Evolutionary conservation across 2,797 vertebrate species (phyloP), one percentile per base, ranked within the genome.

Genomic region (Menidia menidia): DNA sequence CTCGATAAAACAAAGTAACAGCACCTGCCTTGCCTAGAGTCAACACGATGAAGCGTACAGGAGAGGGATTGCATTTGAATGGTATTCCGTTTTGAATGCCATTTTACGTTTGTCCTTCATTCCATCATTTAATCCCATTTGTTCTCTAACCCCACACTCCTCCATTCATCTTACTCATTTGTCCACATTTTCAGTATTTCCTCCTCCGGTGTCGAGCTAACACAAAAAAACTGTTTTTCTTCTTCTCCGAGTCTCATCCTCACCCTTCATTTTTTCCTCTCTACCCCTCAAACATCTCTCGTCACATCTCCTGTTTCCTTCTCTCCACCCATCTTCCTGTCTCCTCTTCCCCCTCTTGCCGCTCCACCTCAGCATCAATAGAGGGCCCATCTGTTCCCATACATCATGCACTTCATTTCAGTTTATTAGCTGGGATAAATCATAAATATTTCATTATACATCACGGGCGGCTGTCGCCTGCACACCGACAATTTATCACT

Each of bases 351-450:
- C 83, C 70, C 73, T 75, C 69, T 86, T 83, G 77, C 83, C 78
- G 83, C 81, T 78, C 64, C 42, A 84, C 82, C 84, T 84, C 84
- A 16, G 92, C 92, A 88, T 94, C 92, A 94, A 94, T 90, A 94
- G 92, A 92, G 94, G 92, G 91, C 95, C 95, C 94, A 96, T 96
- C 96, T 97, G 96, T 94, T 96, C 93, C 71, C 95, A 95, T 94
- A 93, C 93, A 95, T 96, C 95, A 96, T 90, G 84, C 93, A 94
- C 96, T 96, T 96, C 95, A 95, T 94, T 95, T 95, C 91, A 91
- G 96, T 97, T 96, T 96, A 96, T 96, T 96, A 97, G 96, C 95
- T 92, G 95, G 95, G 95, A 96, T 96, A 96, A 97, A 96, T 96
- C 96, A 97, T 96, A 95, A 96, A 95, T 95, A 96, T 96, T 97